Evolutionary conservation across 2,888 invertebrate genomes (phyloP), one percentile per base, ranked within the genome.

Genomic region (Galerucella pusilla): DNA sequence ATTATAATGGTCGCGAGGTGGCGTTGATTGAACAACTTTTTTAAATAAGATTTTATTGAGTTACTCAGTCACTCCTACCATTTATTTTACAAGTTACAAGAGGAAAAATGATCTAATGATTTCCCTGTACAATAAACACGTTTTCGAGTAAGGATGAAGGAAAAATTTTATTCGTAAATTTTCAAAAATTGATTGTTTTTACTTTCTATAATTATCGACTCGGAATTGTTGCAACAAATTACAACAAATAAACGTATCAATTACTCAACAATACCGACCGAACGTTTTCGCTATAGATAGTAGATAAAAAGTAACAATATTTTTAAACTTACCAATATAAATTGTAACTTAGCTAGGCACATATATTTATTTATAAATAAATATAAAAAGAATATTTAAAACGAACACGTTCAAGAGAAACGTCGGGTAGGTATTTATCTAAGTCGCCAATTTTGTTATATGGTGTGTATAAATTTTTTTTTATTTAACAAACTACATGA

Each of bases 401-500:
- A 64, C 64, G 42, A 64, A 45, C 42, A 64, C 20, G 11, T 46
- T 5, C 64, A 11, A 64, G 14, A 45, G 16, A 54, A 28, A 14
- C 14, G 20, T 28, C 52, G 57, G 0, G 0, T 3, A 2, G 52
- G 1, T n/a, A 20, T 57, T 2, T 16, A 9, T 57, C n/a, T 11
- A 2, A 16, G 68, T 35, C 57, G 69, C 68, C 59, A 59, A 72
- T 64, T 72, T 42, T 9, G 35, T 63, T 68, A 67, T 75, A 57
- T 20, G 9, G n/a, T 52, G 20, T 16, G 20, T 16, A 16, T 20
- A 57, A 6, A 16, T 57, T 57, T 57, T 57, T 65, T 65, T 65
- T 65, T 73, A 70, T 73, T 75, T 73, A 75, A 71, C 72, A 74
- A 77, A 77, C 67, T 77, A 70, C 74, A 74, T 74, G 74, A 77